Evolutionary conservation across 2,888 invertebrate species (phyloP).

Genomic region (Tipula lateralis): DNA sequence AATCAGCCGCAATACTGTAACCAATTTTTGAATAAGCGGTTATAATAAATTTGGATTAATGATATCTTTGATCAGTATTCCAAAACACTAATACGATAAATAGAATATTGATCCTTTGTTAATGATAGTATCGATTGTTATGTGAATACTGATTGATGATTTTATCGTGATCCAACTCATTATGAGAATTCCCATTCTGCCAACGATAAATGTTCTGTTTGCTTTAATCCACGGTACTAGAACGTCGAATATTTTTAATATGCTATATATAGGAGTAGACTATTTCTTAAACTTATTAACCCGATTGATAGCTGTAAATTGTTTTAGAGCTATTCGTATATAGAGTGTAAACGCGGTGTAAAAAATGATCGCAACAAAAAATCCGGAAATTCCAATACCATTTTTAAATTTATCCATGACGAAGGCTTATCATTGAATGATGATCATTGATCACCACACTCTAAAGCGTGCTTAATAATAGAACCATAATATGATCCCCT

Average conservation of each 20-base stretch:
- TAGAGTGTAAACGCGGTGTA: background rate
- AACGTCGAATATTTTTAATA: background rate
- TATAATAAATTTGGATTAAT: background rate
- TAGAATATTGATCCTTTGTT: background rate
- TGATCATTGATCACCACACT: no score
- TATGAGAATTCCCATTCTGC: background rate
- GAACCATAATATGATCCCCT: no score
- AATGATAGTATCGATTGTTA: background rate
- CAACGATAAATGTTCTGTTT: background rate
- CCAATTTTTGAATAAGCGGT: background rate
- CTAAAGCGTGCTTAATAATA: no score
- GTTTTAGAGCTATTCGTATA: background rate
- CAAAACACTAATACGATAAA: background rate
- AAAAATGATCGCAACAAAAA: background rate
- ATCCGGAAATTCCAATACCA: background rate
- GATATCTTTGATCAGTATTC: background rate
- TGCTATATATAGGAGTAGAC: background rate
- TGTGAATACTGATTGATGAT: background rate
- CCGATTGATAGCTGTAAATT: background rate
- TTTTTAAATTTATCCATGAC: background rate
- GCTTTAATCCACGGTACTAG: slow-evolving; percentile 14
- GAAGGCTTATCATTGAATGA: no score
- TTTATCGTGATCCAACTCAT: background rate
- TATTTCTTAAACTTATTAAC: background rate
- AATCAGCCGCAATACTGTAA: background rate